These are phyloP conservation scores for Rhynchonycteris naso DNA, from an alignment of 2,797 vertebrate species.

Conservation along the genomic window DNA sequence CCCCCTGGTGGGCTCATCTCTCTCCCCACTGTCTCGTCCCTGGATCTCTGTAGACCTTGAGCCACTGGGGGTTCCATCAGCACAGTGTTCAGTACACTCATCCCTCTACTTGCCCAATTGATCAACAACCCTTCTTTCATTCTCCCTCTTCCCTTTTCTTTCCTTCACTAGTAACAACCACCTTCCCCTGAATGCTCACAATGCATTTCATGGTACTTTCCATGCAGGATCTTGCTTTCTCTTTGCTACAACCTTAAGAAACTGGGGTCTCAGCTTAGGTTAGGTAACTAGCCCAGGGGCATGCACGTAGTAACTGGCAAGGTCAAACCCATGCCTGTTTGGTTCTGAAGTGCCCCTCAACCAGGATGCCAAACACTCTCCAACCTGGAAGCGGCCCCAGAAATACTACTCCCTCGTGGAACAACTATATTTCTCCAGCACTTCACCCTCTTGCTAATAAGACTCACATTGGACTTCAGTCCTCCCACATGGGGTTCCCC, in stretches of 20 bases:
- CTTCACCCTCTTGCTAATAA: not conserved
- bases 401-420: not conserved
- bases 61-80: not conserved
- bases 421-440: not conserved
- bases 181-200: not conserved
- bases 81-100: not conserved
- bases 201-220: not conserved
- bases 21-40: not conserved
- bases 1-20: not conserved
- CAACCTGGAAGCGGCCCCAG: not conserved
- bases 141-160: not conserved
- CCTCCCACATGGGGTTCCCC: not conserved
- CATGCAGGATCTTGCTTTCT: not conserved
- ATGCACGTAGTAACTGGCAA: not conserved
- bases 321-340: not conserved
- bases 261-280: not conserved
- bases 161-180: not conserved
- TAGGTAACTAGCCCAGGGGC: not conserved
- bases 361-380: not conserved
- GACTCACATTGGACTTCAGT: not conserved
- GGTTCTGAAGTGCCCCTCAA: not conserved
- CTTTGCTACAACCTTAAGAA: constrained; percentile 17
- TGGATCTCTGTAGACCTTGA: not conserved
- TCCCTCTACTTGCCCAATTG: not conserved
- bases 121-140: not conserved